phyloP scores from a whole-genome alignment of 2,113 vertebrate species.

The Megalops atlanticus region DNA sequence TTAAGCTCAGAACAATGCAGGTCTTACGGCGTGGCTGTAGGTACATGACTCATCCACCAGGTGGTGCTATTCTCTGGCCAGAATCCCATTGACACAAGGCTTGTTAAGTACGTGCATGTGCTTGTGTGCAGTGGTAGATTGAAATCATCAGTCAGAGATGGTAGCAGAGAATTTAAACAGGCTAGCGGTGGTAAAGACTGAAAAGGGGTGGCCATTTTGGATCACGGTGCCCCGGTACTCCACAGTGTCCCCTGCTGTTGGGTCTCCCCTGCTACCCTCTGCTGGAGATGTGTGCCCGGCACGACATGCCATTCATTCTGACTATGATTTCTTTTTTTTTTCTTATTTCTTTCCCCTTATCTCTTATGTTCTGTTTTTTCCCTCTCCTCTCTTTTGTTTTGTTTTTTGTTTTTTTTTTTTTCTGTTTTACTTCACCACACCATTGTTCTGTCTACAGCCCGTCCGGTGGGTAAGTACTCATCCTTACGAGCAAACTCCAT shows the following conservation, averaged over 20 bases:
- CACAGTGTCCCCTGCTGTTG: constrained; percentile 32
- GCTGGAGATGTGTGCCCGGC: constrained; percentile 69
- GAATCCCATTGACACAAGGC: neutral
- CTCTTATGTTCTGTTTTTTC: constrained; percentile 63
- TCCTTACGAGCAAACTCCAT: constrained; percentile 82
- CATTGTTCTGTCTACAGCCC: constrained; percentile 98
- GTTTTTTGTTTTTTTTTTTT: constrained; percentile 73
- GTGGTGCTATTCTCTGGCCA: constrained; percentile 35
- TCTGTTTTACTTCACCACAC: constrained; percentile 87
- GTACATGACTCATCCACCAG: constrained; percentile 41
- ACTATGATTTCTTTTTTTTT: constrained; percentile 79
- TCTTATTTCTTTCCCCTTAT: constrained; percentile 49
- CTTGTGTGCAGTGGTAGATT: neutral
- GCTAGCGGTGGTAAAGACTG: constrained; percentile 2
- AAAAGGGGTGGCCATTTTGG: constrained; percentile 6
- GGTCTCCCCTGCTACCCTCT: constrained; percentile 59
- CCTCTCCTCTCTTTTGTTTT: constrained; percentile 53
- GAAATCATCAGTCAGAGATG: neutral
- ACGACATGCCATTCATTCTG: constrained; percentile 91
- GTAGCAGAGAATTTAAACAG: neutral
- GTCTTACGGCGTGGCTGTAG: neutral
- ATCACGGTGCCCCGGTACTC: no score
- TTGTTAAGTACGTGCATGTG: neutral
- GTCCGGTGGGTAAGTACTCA: constrained; percentile 98
- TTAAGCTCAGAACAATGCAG: neutral